phyloP scores from a whole-genome alignment of 1,140 invertebrate genomes.

The Luehdorfia chinensis region DNA sequence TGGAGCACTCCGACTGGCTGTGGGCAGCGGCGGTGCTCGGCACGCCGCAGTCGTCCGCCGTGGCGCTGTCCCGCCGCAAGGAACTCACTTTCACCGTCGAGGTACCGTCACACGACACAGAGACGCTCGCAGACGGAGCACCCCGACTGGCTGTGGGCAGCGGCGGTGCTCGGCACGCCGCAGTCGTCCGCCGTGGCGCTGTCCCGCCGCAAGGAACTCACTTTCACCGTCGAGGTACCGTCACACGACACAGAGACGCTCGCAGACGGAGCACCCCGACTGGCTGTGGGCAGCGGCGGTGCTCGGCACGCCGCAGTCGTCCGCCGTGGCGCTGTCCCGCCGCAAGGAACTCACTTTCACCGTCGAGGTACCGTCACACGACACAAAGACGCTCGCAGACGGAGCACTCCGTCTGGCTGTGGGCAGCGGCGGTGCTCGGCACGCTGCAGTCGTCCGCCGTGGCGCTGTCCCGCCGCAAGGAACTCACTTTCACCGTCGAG shows the following conservation, averaged over 20 bases:
- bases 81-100: slow-evolving; percentile 30
- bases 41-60: background rate
- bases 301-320: slow-evolving; percentile 14
- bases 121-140: too few species aligned
- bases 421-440: slow-evolving; percentile 31
- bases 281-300: slow-evolving; percentile 44
- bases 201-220: slow-evolving; percentile 28
- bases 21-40: slow-evolving; percentile 34
- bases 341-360: slow-evolving; percentile 33
- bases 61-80: slow-evolving; percentile 23
- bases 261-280: too few species aligned
- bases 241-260: too few species aligned
- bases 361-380: too few species aligned
- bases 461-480: slow-evolving; percentile 23
- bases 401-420: slow-evolving; percentile 59
- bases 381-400: too few species aligned
- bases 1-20: slow-evolving; percentile 40
- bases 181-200: background rate
- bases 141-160: slow-evolving; percentile 52
- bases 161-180: slow-evolving; percentile 23
- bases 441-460: too few species aligned
- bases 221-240: slow-evolving; percentile 39
- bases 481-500: slow-evolving; percentile 33
- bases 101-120: slow-evolving; percentile 19
- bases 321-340: slow-evolving; percentile 5